Evolutionary conservation across 2,113 vertebrate species (phyloP), one percentile per base, ranked within the genome.

Genomic region (Gambusia affinis): DNA sequence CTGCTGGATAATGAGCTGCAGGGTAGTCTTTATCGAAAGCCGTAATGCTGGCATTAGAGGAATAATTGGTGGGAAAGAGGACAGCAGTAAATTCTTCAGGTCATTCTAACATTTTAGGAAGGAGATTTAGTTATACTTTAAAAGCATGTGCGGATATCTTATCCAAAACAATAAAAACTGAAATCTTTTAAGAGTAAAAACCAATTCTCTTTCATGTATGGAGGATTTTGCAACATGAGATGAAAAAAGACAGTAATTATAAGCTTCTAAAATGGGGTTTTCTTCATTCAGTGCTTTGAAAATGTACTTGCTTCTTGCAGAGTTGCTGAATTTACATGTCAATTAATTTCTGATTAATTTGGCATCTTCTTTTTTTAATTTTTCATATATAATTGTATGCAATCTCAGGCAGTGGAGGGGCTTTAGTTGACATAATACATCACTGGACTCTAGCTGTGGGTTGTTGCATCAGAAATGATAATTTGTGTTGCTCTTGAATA

Each of bases 11-110:
- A 67, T 73, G 63, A 69, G 47, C 72, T 31, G 3, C 31, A 0
- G 60, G 76, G 37, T n/a, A 39, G n/a, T 73, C 75, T 82, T 75
- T 27, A 54, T 62, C 8, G 70, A 2, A 67, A 77, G 62, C 61
- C 70, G 64, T 69, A 80, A 57, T 67, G 42, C 24, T 4, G 67
- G 39, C 60, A 64, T 67, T 84, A 72, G 75, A 79, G 6, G 51
- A 68, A 67, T 29, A 30, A 47, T 74, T 83, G 37, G 82, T 81
- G 66, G 72, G 22, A 27, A 7, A 66, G 31, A 10, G 3, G 11
- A 17, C 28, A 37, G 33, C 0, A 37, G 69, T 39, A 17, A 24
- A 10, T 37, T 61, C 10, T 24, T 62, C 27, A n/a, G 68, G 70
- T 73, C 22, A 42, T 33, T 75, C n/a, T 86, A 12, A 51, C 60